Percentiles rank a stretch among this genome's conserved stretches.
phyloP scores from a whole-genome alignment of 2,797 vertebrate genomes.

The Danio kyathit region DNA sequence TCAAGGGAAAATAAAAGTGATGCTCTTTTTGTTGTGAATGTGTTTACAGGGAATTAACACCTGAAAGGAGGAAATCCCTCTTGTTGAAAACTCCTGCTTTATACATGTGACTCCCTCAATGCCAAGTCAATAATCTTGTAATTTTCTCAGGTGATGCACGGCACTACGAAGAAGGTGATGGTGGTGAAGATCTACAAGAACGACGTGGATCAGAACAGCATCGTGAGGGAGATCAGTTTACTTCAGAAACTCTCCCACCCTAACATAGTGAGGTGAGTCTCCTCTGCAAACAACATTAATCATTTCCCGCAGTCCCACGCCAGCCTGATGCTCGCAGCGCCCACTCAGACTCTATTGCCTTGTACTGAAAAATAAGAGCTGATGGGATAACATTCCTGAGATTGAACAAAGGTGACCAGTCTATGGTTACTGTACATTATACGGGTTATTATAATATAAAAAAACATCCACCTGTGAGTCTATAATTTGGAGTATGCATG shows the following conservation, averaged over 20 bases:
- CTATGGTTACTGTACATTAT: not conserved
- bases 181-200: conserved; percentile 93
- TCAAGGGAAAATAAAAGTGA: not conserved
- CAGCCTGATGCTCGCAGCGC: not conserved
- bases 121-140: not conserved
- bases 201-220: conserved; percentile 88
- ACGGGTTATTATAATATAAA: not conserved
- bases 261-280: conserved; percentile 86
- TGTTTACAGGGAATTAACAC: not conserved
- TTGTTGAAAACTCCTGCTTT: not conserved
- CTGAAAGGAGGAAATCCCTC: conserved; percentile 12
- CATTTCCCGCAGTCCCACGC: conserved; percentile 20
- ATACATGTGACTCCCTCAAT: not conserved
- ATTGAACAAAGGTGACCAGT: not conserved
- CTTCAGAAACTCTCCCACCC: conserved; percentile 92
- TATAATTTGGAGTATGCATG: not conserved
- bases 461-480: not conserved
- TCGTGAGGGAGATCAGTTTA: conserved; percentile 89
- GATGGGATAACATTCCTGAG: not conserved
- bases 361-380: not conserved
- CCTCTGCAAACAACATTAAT: conserved; percentile 15
- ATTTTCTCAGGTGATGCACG: conserved; percentile 81
- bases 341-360: conserved; percentile 1
- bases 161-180: conserved; percentile 82
- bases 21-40: not conserved